phyloP scores from a whole-genome alignment of 2,888 invertebrate genomes.

The Sesia apiformis region DNA sequence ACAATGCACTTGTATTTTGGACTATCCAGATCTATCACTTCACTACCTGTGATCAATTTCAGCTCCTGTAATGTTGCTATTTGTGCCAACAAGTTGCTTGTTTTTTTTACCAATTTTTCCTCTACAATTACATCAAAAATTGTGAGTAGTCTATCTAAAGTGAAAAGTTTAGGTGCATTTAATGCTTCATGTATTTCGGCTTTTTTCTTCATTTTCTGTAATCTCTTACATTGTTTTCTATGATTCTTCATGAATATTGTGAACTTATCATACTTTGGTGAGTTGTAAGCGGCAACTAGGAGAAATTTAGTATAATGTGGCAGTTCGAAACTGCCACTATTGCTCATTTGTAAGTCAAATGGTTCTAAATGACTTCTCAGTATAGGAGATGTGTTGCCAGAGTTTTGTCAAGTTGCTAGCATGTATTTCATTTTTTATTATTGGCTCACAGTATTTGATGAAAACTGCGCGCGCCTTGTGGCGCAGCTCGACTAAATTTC shows the following conservation, averaged over 20 bases:
- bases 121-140: conserved; percentile 93
- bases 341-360: conserved; percentile 81
- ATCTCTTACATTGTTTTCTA: conserved; percentile 80
- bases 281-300: conserved; percentile 93
- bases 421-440: conserved; percentile 77
- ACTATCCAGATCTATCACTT: conserved; percentile 83
- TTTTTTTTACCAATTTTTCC: conserved; percentile 86
- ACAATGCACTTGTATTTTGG: conserved; percentile 92
- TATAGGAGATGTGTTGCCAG: conserved; percentile 86
- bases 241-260: conserved; percentile 89
- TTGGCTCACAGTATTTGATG: conserved; percentile 84
- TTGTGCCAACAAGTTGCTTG: conserved; percentile 90
- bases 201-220: conserved; percentile 76
- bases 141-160: conserved; percentile 86
- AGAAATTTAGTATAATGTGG: conserved; percentile 94
- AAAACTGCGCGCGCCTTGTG: conserved; percentile 87
- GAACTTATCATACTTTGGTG: conserved; percentile 89
- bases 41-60: conserved; percentile 82
- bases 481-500: conserved; percentile 88
- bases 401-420: conserved; percentile 79
- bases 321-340: conserved; percentile 79
- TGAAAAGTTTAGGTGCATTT: conserved; percentile 86
- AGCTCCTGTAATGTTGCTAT: conserved; percentile 90
- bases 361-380: conserved; percentile 83
- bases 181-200: conserved; percentile 72